Conservation (phyloP, 2,797 vertebrate genomes). For the Schizopygopsis malacanthus region DNA sequence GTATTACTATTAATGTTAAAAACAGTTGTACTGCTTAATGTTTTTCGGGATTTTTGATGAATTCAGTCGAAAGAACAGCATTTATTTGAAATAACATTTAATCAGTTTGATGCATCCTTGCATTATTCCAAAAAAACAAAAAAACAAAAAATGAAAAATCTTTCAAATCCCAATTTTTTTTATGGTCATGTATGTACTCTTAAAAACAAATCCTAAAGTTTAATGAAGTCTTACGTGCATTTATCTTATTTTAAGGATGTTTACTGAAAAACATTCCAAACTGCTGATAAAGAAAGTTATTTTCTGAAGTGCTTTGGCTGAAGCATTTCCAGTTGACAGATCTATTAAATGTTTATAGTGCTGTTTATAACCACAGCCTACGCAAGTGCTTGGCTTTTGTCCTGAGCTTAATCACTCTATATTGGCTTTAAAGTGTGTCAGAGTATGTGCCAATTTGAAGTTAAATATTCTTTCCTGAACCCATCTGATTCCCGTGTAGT, state of each 20-base stretch:
- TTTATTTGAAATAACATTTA: neutral
- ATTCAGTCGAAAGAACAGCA: neutral
- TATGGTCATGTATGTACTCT: neutral
- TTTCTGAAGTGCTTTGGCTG: neutral
- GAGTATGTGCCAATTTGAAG: slow-evolving; percentile 3
- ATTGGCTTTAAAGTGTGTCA: slow-evolving; percentile 1
- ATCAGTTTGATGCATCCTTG: neutral
- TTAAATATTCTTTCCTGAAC: neutral
- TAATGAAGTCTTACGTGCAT: neutral
- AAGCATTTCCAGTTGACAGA: neutral
- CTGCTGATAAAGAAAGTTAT: neutral
- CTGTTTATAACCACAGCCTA: neutral
- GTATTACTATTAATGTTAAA: neutral
- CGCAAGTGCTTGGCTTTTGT: neutral
- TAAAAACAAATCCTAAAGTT: neutral
- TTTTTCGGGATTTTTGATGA: neutral
- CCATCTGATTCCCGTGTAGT: slow-evolving; percentile 54
- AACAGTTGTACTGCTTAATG: neutral
- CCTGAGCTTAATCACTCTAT: slow-evolving; percentile 9
- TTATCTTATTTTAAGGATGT: neutral
- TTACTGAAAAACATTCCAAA: neutral
- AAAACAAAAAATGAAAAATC: neutral
- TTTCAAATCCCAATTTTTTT: neutral
- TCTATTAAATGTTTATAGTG: neutral
- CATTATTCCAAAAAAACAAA: neutral